phyloP scores from a whole-genome alignment of 2,888 invertebrate genomes.

The Clepsis dumicolana region DNA sequence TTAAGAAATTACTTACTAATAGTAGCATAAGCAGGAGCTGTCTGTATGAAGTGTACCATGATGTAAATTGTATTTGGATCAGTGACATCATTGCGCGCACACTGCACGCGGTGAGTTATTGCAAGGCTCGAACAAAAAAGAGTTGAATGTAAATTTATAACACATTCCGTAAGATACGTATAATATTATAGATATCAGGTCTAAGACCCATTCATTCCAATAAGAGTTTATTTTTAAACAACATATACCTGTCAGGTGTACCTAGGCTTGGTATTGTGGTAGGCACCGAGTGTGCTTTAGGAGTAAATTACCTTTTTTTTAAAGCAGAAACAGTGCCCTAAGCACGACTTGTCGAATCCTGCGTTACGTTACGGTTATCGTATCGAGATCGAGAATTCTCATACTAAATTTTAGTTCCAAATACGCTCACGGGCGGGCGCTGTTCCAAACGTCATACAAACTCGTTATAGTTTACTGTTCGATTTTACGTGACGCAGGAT shows the following conservation, averaged over 20 bases:
- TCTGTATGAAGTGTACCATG: background rate
- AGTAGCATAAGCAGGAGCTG: background rate
- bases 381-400: too few species aligned
- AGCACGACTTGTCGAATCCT: too few species aligned
- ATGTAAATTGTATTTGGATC: constrained; percentile 15
- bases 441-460: too few species aligned
- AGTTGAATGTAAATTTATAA: constrained; percentile 1
- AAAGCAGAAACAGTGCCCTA: too few species aligned
- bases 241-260: background rate
- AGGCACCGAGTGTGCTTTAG: background rate
- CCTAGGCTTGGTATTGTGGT: background rate
- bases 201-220: background rate
- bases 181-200: constrained; percentile 7
- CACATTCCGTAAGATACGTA: background rate
- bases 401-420: too few species aligned
- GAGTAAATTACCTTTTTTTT: background rate
- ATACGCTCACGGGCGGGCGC: too few species aligned
- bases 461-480: too few species aligned
- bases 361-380: too few species aligned
- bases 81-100: constrained; percentile 18
- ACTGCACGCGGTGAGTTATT: constrained; percentile 29
- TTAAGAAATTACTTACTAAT: too few species aligned
- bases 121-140: background rate
- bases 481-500: too few species aligned
- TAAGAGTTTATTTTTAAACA: constrained; percentile 3